Evolutionary conservation across 2,797 vertebrate genomes (phyloP), one percentile per base, ranked within the genome.

Genomic region (Nyctibius grandis): DNA sequence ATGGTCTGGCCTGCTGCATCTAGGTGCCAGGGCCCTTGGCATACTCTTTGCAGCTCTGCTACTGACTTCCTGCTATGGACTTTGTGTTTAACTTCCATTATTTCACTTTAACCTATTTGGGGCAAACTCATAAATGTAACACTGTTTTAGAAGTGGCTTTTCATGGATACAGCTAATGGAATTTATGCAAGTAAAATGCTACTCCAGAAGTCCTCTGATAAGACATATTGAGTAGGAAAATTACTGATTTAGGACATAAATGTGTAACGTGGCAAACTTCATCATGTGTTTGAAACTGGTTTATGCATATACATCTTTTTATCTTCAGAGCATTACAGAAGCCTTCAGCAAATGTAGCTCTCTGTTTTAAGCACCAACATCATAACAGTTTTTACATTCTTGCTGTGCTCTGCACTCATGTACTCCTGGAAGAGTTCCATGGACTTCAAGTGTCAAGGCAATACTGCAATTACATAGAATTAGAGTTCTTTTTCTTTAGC

Each of bases 401-500:
- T 82, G n/a, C 44, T 87, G 53, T 88, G 38, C 59, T 86, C 47
- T 82, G 36, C 53, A 38, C 23, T 92, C n/a, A 13, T 22, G 31
- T 72, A 72, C 67, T 91, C 36, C 85, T 89, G 82, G 76, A 95
- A 86, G 34, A 69, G 50, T 40, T 81, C 73, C 57, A 47, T 86
- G 73, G 54, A 48, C 65, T 93, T 88, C 57, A 80, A 61, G 64
- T 85, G 65, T 93, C 77, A 92, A 94, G 61, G 76, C 59, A 92
- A 72, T 89, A 22, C 25, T 88, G 69, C 61, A 96, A 22, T 96
- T 86, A 38, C 15, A 18, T 56, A 76, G 70, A 76, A 84, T 82
- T 86, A 82, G 67, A 88, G 89, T 84, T 85, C 25, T 40, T 91
- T 86, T 82, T 89, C 51, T 89, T 96, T 76, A 91, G 54, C 45